A percentile compares a stretch with the other conserved stretches of the same genome.
phyloP scores from a whole-genome alignment of 2,797 vertebrate species.

The Fringilla coelebs region DNA sequence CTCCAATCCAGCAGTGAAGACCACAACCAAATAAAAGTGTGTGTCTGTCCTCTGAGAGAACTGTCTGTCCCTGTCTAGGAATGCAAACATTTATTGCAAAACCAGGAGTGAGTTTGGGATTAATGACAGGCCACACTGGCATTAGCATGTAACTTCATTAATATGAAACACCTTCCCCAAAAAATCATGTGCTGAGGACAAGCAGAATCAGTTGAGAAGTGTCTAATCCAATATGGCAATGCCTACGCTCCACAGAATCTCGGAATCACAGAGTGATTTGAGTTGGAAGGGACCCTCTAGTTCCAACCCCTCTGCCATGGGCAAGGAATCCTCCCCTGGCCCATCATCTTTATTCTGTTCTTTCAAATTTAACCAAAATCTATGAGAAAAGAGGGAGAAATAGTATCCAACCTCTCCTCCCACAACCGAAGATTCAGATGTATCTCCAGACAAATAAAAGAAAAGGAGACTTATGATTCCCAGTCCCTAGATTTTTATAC shows the following conservation, averaged over 20 bases:
- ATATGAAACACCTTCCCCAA: neutral
- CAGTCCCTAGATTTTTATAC: neutral
- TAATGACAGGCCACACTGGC: neutral
- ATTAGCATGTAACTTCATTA: neutral
- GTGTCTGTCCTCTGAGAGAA: neutral
- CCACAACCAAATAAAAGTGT: neutral
- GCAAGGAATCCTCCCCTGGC: neutral
- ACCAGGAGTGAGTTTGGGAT: neutral
- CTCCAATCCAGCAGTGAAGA: neutral
- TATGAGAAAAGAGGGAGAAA: neutral
- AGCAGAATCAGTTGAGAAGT: neutral
- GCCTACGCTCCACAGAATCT: neutral
- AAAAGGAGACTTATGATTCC: neutral
- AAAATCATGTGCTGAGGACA: neutral
- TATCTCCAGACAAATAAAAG: neutral
- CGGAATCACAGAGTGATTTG: neutral
- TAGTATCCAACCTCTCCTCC: neutral
- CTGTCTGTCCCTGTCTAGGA: neutral
- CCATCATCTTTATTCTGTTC: neutral
- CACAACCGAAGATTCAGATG: neutral
- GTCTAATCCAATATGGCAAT: neutral
- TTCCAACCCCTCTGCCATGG: neutral
- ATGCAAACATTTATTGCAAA: neutral
- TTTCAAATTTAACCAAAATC: neutral
- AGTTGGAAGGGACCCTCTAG: neutral